A percentile compares a stretch with the other conserved stretches of the same genome.
These are phyloP conservation scores for Polyploca ridens DNA, from an alignment of 2,888 invertebrate genomes.

Conservation along the genomic window DNA sequence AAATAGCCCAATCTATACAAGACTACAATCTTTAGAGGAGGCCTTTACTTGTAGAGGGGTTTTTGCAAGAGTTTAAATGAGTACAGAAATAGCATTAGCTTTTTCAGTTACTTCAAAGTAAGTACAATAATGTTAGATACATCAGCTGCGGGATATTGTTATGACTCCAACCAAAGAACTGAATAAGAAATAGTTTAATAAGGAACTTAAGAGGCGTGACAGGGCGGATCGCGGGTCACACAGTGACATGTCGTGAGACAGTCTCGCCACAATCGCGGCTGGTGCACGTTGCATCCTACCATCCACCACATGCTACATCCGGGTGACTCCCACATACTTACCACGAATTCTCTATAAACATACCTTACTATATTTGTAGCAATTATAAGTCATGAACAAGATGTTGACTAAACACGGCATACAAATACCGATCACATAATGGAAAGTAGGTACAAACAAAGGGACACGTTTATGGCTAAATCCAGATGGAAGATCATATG, in stretches of 20 bases:
- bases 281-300: slow-evolving; percentile 24
- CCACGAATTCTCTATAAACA: slow-evolving; percentile 50
- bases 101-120: no score
- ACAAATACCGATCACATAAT: slow-evolving; percentile 38
- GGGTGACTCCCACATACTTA: slow-evolving; percentile 47
- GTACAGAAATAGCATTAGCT: no score
- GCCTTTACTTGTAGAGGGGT: no score
- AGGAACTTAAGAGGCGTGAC: slow-evolving; percentile 28
- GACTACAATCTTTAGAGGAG: no score
- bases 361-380: slow-evolving; percentile 48
- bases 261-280: slow-evolving; percentile 17
- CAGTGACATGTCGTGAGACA: slow-evolving; percentile 10
- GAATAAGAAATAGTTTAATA: neutral
- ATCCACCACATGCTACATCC: slow-evolving; percentile 27
- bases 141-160: no score
- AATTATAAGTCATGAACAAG: slow-evolving; percentile 41
- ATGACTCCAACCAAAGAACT: no score
- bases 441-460: slow-evolving; percentile 18
- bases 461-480: slow-evolving; percentile 30
- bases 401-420: slow-evolving; percentile 47
- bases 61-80: no score
- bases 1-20: no score
- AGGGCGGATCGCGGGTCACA: slow-evolving; percentile 16
- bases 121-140: no score
- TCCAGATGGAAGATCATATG: slow-evolving; percentile 22